Evolutionary conservation across 2,113 vertebrate genomes (phyloP), one percentile per base, ranked within the genome.

Genomic region (Cochlearius cochlearius): DNA sequence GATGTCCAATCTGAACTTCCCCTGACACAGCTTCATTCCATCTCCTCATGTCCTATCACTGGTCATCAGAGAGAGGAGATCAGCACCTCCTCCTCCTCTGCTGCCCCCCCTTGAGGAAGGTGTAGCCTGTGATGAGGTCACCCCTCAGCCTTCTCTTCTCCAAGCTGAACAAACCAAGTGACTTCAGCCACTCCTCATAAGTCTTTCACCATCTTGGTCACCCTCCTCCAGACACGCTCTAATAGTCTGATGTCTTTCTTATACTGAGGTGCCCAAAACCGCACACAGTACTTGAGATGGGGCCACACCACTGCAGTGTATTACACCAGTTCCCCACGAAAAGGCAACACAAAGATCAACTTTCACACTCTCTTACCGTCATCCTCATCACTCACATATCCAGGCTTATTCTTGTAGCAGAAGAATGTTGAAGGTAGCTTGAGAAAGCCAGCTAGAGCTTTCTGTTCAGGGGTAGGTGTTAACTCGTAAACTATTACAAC

Each of bases 361-460:
- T 81, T 25, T 18, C 29, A 26, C 30, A 30, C 20, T 87, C 30
- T 43, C 98, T 99, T 98, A 99, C 99, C 99, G 58, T 99, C 99
- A 25, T 99, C 98, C 55, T 99, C 98, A 4, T 99, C 99, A 23
- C 99, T 99, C 94, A 97, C 58, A 29, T 99, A 99, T 94, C 98
- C 99, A 22, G 99, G 98, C 58, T 98, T 98, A 52, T 99, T 99
- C 97, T 99, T 98, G 96, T 99, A 99, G 92, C 99, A 99, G 98
- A 99, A 99, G 96, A 99, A 99, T 1, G 99, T 99, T 77, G 98
- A 97, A 29, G 99, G 99, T 41, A 99, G 98, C 94, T 97, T 97
- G 20, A 99, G 99, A 50, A 97, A 90, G 64, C 91, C 98, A 86
- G 99, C 99, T 7, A 99, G 98, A 86, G 97, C 98, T 75, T 95